These are phyloP conservation scores for Phoenicopterus ruber DNA, from an alignment of 2,113 vertebrate species.

Conservation along the genomic window DNA sequence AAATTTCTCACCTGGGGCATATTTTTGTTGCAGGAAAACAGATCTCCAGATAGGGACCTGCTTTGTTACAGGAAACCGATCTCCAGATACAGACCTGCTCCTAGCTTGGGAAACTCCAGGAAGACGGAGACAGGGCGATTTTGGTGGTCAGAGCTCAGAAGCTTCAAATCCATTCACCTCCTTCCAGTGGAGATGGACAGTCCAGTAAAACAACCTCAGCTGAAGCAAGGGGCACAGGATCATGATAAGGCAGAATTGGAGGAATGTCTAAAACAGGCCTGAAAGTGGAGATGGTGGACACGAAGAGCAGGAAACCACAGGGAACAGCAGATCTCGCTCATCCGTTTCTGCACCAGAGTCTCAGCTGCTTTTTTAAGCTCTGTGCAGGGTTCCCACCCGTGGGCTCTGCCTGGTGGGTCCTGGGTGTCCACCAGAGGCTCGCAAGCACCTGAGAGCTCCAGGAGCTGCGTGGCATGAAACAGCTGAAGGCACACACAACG, in stretches of 20 bases:
- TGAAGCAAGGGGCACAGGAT: background rate
- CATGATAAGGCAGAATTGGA: background rate
- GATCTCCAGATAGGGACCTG: constrained; percentile 12
- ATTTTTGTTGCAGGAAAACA: background rate
- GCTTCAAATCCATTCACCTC: background rate
- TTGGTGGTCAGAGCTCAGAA: background rate
- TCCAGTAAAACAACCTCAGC: background rate
- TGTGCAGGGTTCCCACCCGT: rapidly evolving
- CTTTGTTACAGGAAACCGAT: background rate
- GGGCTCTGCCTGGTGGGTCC: background rate
- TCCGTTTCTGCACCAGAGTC: background rate
- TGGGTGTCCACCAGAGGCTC: background rate
- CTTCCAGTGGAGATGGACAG: background rate
- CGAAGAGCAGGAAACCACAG: background rate
- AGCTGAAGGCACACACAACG: background rate
- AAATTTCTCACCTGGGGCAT: constrained; percentile 38
- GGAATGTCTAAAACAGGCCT: background rate
- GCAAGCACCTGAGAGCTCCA: background rate
- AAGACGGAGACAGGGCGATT: background rate
- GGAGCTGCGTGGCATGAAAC: rapidly evolving
- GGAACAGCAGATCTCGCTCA: rapidly evolving
- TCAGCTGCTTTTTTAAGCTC: background rate
- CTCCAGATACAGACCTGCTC: background rate
- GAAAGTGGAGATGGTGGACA: background rate
- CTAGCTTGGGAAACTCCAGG: background rate